Conservation (phyloP, 2,113 vertebrate species). For the Antigone vipio region DNA sequence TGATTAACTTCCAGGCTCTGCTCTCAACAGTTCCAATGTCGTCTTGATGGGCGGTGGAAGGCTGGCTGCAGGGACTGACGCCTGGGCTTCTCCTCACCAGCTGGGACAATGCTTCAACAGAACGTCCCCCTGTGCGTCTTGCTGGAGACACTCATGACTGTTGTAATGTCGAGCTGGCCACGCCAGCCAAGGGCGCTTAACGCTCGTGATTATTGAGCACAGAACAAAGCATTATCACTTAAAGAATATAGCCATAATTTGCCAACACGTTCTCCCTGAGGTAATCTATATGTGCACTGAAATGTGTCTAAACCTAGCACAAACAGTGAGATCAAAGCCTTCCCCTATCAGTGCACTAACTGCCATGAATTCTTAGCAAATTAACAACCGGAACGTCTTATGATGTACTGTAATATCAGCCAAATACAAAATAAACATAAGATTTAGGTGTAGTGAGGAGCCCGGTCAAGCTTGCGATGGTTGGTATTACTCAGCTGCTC, state of each 20-base stretch:
- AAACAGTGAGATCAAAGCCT: slow-evolving; percentile 17
- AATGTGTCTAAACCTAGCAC: background rate
- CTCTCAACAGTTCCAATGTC: background rate
- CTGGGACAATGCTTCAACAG: no score
- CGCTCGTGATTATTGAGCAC: background rate
- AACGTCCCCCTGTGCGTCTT: background rate
- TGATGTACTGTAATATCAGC: background rate
- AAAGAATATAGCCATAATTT: background rate
- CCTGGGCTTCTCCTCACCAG: background rate
- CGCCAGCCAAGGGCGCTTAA: background rate
- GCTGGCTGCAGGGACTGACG: background rate
- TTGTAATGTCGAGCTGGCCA: background rate
- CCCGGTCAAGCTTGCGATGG: background rate
- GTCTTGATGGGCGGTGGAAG: background rate
- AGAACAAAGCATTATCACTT: background rate
- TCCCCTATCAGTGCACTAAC: background rate
- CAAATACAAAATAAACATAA: background rate
- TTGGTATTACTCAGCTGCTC: background rate
- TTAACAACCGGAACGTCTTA: background rate
- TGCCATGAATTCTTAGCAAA: background rate
- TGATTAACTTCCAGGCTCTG: background rate
- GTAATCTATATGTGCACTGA: background rate
- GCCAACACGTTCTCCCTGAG: background rate
- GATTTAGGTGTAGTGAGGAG: background rate
- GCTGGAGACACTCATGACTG: rapidly evolving